Base-by-base conservation (phyloP, 2,888 invertebrate species). In the Bedellia somnulentella region DNA sequence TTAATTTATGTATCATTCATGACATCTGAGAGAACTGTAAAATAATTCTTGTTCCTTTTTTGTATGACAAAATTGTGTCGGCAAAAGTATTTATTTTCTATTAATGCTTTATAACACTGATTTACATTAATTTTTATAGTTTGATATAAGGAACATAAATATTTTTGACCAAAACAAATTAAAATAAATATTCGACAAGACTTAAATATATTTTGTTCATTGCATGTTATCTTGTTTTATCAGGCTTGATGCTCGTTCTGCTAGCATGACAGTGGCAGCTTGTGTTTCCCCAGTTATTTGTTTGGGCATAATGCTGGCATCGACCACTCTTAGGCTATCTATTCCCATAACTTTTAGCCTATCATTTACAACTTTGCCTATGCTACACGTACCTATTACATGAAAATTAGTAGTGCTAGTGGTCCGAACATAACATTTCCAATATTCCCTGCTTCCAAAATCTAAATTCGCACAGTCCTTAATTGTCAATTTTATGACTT, bases 181-280 rank as follows among this genome's bases (percentile, higher is more conserved):
- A n/a, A n/a, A n/a, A n/a, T n/a, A n/a, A n/a, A n/a, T n/a, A n/a
- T n/a, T n/a, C n/a, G n/a, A n/a, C n/a, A n/a, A n/a, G n/a, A n/a
- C n/a, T n/a, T n/a, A n/a, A n/a, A n/a, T n/a, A n/a, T n/a, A n/a
- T n/a, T n/a, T n/a, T n/a, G n/a, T n/a, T n/a, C n/a, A n/a, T n/a
- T n/a, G n/a, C n/a, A n/a, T n/a, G 33, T 27, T 10, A 27, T 27
- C 15, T 15, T 27, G 9, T n/a, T 27, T 27, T 6, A 27, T 9
- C n/a, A 27, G 12, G 16, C 16, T 16, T 16, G 27, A 15, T 15
- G 10, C 27, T 15, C 16, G 15, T 15, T 27, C 27, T 9, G 27
- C 27, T 9, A n/a, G 4, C 15, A 27, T 27, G n/a, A 27, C 16
- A 4, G 27, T 27, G n/a, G 27, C 27, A n/a, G 27, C 27, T 16